These are phyloP conservation scores for Orthosia gracilis DNA, from an alignment of 2,888 invertebrate genomes.

Conservation along the genomic window DNA sequence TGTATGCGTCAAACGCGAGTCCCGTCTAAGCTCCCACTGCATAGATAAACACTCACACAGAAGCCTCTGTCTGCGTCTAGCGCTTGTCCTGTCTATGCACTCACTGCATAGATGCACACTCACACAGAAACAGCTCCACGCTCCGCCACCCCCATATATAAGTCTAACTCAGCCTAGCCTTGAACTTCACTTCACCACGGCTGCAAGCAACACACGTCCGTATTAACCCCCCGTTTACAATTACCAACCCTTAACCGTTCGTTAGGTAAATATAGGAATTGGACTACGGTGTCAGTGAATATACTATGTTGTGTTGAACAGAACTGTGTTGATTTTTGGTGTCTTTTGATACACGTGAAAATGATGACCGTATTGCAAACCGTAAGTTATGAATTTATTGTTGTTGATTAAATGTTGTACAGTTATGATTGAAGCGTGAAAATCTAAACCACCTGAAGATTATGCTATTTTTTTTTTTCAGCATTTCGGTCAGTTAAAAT, in stretches of 20 bases:
- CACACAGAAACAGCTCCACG: slow-evolving; percentile 80
- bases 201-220: slow-evolving; percentile 69
- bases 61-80: slow-evolving; percentile 75
- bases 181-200: slow-evolving; percentile 89
- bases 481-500: too few relatives aligned
- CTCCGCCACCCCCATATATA: slow-evolving; percentile 90
- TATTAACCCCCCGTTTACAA: slow-evolving; percentile 51
- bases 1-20: slow-evolving; percentile 75
- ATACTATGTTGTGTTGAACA: slow-evolving; percentile 74
- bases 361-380: slow-evolving; percentile 84
- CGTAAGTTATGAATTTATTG: slow-evolving; percentile 75
- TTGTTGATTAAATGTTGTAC: slow-evolving; percentile 7
- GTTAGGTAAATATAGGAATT: slow-evolving; percentile 43
- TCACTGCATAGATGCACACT: slow-evolving; percentile 72
- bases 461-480: background rate
- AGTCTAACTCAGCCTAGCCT: slow-evolving; percentile 84
- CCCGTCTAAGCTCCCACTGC: slow-evolving; percentile 67
- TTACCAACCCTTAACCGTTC: slow-evolving; percentile 56
- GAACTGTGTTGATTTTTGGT: slow-evolving; percentile 77
- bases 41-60: slow-evolving; percentile 76
- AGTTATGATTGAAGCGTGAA: background rate
- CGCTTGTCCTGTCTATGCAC: slow-evolving; percentile 57
- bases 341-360: slow-evolving; percentile 72
- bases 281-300: slow-evolving; percentile 71
- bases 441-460: background rate